These are phyloP conservation scores for Synergus gifuensis DNA, from an alignment of 2,888 invertebrate genomes.

Conservation along the genomic window DNA sequence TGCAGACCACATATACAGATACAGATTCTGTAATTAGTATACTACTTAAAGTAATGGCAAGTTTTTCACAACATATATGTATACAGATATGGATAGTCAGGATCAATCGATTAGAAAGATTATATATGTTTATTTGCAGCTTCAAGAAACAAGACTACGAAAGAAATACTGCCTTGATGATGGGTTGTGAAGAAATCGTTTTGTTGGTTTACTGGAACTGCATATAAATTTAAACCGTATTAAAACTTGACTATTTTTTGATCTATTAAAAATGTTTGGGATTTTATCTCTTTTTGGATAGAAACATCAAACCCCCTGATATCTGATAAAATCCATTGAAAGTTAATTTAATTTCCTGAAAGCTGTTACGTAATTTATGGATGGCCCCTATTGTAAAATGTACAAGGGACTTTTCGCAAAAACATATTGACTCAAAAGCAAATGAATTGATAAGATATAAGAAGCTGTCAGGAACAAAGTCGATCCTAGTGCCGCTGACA, in stretches of 20 bases:
- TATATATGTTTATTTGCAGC: neutral
- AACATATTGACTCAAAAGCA: neutral
- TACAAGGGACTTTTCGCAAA: too few species aligned
- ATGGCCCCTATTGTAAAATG: too few species aligned
- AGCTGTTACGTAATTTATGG: too few species aligned
- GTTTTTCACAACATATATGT: neutral
- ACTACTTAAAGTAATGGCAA: too few species aligned
- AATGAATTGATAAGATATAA: neutral
- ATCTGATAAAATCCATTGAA: too few species aligned
- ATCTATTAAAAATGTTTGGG: too few species aligned
- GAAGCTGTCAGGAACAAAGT: constrained; percentile 6
- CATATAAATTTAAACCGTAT: neutral
- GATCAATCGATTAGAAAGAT: neutral
- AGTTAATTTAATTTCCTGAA: too few species aligned
- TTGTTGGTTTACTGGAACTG: neutral
- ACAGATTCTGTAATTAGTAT: too few species aligned
- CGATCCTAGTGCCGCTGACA: neutral
- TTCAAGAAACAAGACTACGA: neutral
- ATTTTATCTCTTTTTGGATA: too few species aligned
- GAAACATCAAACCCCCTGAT: too few species aligned
- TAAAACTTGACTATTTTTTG: neutral
- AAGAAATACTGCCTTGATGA: neutral
- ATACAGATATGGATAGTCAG: neutral
- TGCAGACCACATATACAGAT: too few species aligned
- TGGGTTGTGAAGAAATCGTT: neutral